These are phyloP conservation scores for Aelia acuminata DNA, from an alignment of 2,888 invertebrate species.

Conservation along the genomic window DNA sequence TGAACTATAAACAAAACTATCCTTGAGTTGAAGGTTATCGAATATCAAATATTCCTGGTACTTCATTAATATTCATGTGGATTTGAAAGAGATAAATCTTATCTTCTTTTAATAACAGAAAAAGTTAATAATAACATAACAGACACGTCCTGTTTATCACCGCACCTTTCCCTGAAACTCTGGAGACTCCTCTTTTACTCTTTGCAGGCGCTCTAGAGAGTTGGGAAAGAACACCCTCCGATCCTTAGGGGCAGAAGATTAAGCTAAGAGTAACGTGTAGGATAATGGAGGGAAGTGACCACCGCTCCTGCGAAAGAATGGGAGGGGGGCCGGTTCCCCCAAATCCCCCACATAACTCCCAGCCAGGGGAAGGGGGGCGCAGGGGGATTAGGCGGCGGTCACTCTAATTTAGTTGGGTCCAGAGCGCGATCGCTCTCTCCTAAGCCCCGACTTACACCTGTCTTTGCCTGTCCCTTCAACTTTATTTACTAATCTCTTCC, in stretches of 20 bases:
- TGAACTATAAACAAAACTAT: no score
- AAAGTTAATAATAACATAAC: no score
- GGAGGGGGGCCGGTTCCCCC: slow-evolving; percentile 4
- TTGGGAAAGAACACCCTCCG: background rate
- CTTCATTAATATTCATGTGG: no score
- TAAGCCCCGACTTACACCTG: slow-evolving; percentile 38
- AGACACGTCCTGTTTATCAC: no score
- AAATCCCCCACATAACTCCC: slow-evolving; percentile 32
- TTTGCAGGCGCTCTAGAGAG: background rate
- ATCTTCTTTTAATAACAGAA: no score
- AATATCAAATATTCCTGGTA: no score
- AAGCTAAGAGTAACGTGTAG: slow-evolving; percentile 16
- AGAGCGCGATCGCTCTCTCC: background rate
- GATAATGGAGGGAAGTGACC: slow-evolving; percentile 43
- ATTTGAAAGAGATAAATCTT: no score
- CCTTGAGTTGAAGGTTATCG: no score
- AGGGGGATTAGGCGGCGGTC: slow-evolving; percentile 17
- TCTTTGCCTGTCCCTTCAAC: slow-evolving; percentile 35
- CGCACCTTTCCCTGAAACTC: background rate
- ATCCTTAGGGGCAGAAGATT: background rate
- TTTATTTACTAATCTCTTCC: slow-evolving; percentile 47
- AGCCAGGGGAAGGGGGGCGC: background rate
- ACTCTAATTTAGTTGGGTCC: slow-evolving; percentile 49
- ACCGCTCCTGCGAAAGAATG: slow-evolving; percentile 25
- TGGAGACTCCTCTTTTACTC: background rate